Conservation (phyloP, 2,113 vertebrate species). For the Phalacrocorax pelagicus region DNA sequence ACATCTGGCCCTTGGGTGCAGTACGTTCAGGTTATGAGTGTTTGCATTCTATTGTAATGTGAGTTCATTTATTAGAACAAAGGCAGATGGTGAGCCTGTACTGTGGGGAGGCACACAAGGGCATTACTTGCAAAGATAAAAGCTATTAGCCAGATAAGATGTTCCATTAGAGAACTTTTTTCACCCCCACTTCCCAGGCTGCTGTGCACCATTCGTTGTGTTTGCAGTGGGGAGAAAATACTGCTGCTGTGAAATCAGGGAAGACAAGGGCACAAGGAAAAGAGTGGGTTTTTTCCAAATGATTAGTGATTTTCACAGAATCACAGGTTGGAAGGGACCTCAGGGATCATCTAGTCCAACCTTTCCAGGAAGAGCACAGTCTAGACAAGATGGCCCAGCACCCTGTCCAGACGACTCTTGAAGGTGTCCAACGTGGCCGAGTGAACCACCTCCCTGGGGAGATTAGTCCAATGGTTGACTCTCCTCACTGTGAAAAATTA, state of each 20-base stretch:
- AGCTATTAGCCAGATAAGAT: not conserved
- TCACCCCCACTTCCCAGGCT: not conserved
- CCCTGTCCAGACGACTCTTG: too few species aligned
- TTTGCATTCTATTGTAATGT: not conserved
- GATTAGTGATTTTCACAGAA: not conserved
- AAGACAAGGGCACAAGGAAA: not conserved
- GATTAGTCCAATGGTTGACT: too few species aligned
- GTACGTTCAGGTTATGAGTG: not conserved
- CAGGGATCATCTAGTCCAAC: too few species aligned
- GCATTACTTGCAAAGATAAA: not conserved
- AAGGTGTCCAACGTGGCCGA: too few species aligned
- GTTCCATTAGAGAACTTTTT: not conserved
- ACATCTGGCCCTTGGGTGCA: not conserved
- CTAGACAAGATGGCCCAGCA: too few species aligned
- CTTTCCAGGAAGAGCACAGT: too few species aligned
- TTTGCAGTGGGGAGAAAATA: not conserved
- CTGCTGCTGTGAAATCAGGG: not conserved
- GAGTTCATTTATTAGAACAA: not conserved
- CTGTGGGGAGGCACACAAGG: not conserved
- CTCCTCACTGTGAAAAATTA: too few species aligned
- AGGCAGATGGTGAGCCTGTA: not conserved
- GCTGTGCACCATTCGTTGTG: not conserved
- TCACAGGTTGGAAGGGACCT: too few species aligned
- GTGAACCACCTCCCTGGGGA: too few species aligned
- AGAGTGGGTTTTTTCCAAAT: not conserved